Evolutionary conservation across 2,888 invertebrate species (phyloP).

Genomic region (Drosophila nr. perissopoda): DNA sequence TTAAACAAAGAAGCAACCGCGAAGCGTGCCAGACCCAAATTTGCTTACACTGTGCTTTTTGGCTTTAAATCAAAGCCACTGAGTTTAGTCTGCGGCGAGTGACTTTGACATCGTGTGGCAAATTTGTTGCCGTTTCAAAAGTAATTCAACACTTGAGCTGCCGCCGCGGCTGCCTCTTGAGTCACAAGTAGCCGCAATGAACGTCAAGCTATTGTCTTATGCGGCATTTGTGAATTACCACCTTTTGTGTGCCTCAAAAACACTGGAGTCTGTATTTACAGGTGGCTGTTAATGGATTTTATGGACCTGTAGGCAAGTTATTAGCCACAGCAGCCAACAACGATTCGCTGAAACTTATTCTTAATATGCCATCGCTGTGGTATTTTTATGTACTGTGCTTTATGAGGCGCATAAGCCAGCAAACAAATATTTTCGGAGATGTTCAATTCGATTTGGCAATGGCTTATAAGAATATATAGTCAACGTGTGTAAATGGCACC

Average conservation of each 20-base stretch:
- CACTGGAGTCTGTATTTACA: conserved; percentile 61
- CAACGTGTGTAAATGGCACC: conserved; percentile 42
- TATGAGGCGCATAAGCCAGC: conserved; percentile 34
- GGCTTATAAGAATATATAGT: conserved; percentile 49
- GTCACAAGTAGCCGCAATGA: conserved; percentile 38
- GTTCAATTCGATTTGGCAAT: conserved; percentile 43
- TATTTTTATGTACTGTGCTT: conserved; percentile 22
- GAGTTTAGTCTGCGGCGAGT: conserved; percentile 36
- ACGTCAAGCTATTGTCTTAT: conserved; percentile 47
- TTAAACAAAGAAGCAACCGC: conserved; percentile 38
- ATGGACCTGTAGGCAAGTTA: conserved; percentile 46
- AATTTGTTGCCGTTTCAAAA: conserved; percentile 61
- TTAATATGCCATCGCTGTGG: conserved; percentile 10
- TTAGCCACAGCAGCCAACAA: conserved; percentile 13
- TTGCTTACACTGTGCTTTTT: conserved; percentile 43
- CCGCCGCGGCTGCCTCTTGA: conserved; percentile 19
- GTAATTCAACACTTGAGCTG: conserved; percentile 53
- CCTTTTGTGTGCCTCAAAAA: conserved; percentile 22
- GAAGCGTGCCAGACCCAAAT: conserved; percentile 55
- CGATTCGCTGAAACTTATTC: conserved; percentile 30
- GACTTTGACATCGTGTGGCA: conserved; percentile 72
- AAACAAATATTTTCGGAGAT: conserved; percentile 35
- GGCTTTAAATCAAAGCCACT: conserved; percentile 51
- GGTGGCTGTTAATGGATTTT: conserved; percentile 71
- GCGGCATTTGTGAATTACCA: conserved; percentile 40